phyloP scores from a whole-genome alignment of 2,797 vertebrate genomes.

The Anolis apletophallus region DNA sequence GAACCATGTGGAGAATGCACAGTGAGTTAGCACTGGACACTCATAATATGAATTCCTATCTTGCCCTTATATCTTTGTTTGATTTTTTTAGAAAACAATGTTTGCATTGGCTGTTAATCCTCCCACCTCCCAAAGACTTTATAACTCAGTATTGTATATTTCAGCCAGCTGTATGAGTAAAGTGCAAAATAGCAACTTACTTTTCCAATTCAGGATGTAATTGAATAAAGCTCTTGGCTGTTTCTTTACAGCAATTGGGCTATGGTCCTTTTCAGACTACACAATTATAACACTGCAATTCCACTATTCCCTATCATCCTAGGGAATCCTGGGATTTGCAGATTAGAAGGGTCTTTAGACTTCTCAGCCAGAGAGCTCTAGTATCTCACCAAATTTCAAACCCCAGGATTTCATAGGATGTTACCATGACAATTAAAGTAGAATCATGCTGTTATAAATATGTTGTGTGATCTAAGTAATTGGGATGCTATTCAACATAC shows the following conservation, averaged over 20 bases:
- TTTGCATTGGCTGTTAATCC: constrained; percentile 64
- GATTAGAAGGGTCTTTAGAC: too few relatives aligned
- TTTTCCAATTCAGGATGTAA: constrained; percentile 46
- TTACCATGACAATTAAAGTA: too few relatives aligned
- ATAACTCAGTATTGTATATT: constrained; percentile 61
- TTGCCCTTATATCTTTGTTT: constrained; percentile 59
- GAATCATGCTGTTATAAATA: too few relatives aligned
- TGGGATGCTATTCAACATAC: constrained; percentile 33
- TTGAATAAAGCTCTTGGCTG: constrained; percentile 47
- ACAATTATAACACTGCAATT: too few relatives aligned
- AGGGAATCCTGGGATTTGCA: too few relatives aligned
- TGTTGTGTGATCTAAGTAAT: neutral
- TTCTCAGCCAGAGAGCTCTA: too few relatives aligned
- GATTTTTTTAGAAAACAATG: constrained; percentile 67
- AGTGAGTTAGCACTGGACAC: constrained; percentile 62
- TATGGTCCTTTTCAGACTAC: constrained; percentile 5
- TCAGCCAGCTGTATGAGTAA: constrained; percentile 63
- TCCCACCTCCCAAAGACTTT: constrained; percentile 20
- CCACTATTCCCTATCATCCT: too few relatives aligned
- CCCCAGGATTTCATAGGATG: too few relatives aligned
- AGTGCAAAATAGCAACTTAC: constrained; percentile 51
- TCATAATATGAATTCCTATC: constrained; percentile 43
- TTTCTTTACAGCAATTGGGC: constrained; percentile 46
- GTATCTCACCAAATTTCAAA: too few relatives aligned
- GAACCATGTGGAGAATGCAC: constrained; percentile 42